Base-by-base conservation (phyloP, 1,140 invertebrate species). In the Kradibia gibbosae region DNA sequence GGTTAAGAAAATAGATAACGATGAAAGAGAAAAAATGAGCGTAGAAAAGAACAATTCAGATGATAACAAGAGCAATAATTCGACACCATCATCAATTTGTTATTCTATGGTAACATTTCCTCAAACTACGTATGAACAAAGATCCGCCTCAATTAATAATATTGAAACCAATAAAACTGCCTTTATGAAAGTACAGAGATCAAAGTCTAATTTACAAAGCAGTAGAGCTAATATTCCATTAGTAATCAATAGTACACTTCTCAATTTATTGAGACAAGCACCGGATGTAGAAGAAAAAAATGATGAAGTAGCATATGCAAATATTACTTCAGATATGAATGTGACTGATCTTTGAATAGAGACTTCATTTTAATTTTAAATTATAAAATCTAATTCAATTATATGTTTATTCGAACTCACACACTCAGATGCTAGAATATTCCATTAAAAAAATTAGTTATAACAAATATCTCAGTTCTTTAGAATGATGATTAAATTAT, bases 211-310 rank as follows among this genome's bases (percentile, higher is more conserved):
- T 65, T 79, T 91, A 20, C 90, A 90, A 81, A 88, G 84, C 60
- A 86, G 86, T 13, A 90, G 87, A 82, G 87, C 90, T 0, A 91
- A 91, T 80, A 91, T 91, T 80, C 90, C 90, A 17, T 83, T 91
- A 42, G 88, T 89, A 50, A 90, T 91, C 82, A 91, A 90, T 65
- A 89, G 86, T 81, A 86, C 87, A 0, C 81, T 91, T 28, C 85
- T 90, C 34, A 91, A 91, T 85, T 85, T 90, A 42, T 74, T 91
- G 13, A 87, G 86, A 65, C 90, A 90, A 74, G 86, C 87, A 22
- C 86, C 89, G 0, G 87, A 85, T 8, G 71, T 88, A 13, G 89
- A 90, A 1, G 88, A 90, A n/a, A 84, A 83, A 73, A 87, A 88
- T n/a, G 83, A 85, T 74, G 85, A 87, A 72, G 88, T 88, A 28